Evolutionary conservation across 2,888 invertebrate species (phyloP).

Genomic region (Dinocampus coccinellae): DNA sequence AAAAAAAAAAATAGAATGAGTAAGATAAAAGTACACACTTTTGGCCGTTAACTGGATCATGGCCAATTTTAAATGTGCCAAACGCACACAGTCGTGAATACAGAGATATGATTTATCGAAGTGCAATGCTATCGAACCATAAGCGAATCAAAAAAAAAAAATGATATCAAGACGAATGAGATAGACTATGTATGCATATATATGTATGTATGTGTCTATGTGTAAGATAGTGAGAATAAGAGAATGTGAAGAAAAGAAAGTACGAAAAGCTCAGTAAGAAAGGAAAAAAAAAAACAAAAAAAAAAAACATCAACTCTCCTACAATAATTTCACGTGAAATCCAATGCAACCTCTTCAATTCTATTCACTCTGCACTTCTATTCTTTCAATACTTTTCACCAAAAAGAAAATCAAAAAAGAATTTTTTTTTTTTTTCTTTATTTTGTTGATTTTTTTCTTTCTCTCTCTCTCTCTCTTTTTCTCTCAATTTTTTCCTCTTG

Average conservation of each 20-base stretch:
- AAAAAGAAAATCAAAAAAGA: no score
- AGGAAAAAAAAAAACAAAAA: background rate
- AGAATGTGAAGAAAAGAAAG: background rate
- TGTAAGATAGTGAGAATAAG: background rate
- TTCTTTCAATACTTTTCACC: background rate
- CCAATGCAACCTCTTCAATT: background rate
- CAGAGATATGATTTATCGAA: constrained; percentile 29
- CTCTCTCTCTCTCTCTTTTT: no score
- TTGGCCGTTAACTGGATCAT: constrained; percentile 17
- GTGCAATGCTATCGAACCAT: constrained; percentile 23
- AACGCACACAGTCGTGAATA: constrained; percentile 17
- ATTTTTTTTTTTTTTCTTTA: background rate
- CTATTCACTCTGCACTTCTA: background rate
- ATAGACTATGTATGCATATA: background rate
- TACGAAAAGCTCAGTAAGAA: background rate
- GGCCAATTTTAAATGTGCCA: constrained; percentile 24
- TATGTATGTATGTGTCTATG: no score
- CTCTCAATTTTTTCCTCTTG: no score
- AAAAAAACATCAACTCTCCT: background rate
- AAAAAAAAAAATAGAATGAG: background rate
- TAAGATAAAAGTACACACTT: background rate
- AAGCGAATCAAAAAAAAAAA: constrained; percentile 8
- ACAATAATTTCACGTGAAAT: background rate
- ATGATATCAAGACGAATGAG: constrained; percentile 9
- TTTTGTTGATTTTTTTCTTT: no score